Percentiles rank a stretch among this genome's conserved stretches.
phyloP scores from a whole-genome alignment of 2,797 vertebrate genomes.

The Malacoctenus gilli region DNA sequence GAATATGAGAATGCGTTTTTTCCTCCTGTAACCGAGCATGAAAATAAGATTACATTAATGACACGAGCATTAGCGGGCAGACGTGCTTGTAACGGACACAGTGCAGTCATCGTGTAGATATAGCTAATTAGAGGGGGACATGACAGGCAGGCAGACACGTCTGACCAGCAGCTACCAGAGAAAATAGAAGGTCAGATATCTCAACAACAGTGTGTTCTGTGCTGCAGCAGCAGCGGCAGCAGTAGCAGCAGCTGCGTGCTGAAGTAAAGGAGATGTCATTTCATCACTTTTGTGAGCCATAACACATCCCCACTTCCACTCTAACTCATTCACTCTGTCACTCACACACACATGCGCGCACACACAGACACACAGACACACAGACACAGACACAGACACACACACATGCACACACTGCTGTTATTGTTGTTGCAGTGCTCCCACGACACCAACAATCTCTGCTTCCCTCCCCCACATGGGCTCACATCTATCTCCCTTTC shows the following conservation, averaged over 20 bases:
- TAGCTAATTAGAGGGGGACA: slow-evolving; percentile 65
- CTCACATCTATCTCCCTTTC: slow-evolving; percentile 79
- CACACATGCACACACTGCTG: slow-evolving; percentile 77
- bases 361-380: slow-evolving; percentile 63
- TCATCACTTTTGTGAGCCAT: slow-evolving; percentile 85
- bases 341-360: slow-evolving; percentile 58
- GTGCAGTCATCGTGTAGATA: slow-evolving; percentile 49
- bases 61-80: slow-evolving; percentile 38
- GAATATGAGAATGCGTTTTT: slow-evolving; percentile 14
- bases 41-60: slow-evolving; percentile 31
- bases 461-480: slow-evolving; percentile 78
- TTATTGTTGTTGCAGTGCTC: slow-evolving; percentile 87
- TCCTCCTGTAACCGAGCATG: slow-evolving; percentile 4
- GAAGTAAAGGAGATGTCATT: slow-evolving; percentile 84
- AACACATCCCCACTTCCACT: slow-evolving; percentile 78
- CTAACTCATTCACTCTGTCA: slow-evolving; percentile 72
- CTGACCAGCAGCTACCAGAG: slow-evolving; percentile 64
- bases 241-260: slow-evolving; percentile 82
- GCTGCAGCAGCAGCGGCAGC: slow-evolving; percentile 82
- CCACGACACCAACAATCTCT: slow-evolving; percentile 85
- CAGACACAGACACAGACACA: slow-evolving; percentile 51
- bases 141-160: slow-evolving; percentile 69
- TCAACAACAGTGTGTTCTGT: slow-evolving; percentile 75
- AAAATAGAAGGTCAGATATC: slow-evolving; percentile 79
- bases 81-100: slow-evolving; percentile 57